Evolutionary conservation across 2,797 vertebrate genomes (phyloP).

Genomic region (Sphenopsis melanotis): DNA sequence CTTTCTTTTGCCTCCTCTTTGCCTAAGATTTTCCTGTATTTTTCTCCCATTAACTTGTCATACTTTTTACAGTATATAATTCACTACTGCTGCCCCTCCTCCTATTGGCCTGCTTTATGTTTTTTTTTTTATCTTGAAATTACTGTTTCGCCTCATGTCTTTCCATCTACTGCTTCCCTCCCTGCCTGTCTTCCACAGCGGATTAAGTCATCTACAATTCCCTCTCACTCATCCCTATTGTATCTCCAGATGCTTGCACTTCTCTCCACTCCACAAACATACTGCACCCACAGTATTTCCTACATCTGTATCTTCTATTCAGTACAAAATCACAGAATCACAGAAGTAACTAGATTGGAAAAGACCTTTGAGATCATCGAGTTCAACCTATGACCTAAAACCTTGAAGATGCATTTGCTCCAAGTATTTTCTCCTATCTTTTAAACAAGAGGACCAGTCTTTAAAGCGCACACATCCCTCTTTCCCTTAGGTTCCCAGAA

Average conservation of each 20-base stretch:
- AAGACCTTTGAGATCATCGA: rapidly evolving
- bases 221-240: not conserved
- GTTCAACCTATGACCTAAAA: not conserved
- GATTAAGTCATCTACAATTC: not conserved
- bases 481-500: not conserved
- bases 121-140: not conserved
- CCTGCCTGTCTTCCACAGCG: not conserved
- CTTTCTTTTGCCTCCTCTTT: not conserved
- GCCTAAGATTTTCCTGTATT: not conserved
- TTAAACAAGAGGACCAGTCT: not conserved
- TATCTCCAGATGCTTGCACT: not conserved
- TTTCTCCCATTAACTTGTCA: not conserved
- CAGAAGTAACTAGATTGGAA: not conserved
- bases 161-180: not conserved
- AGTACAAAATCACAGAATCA: not conserved
- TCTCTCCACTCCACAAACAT: not conserved
- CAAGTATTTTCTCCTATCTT: not conserved
- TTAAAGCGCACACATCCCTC: not conserved
- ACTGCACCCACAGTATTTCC: not conserved
- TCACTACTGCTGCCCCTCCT: not conserved
- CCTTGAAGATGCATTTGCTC: not conserved
- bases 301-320: not conserved
- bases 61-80: constrained; percentile 1
- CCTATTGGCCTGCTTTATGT: not conserved
- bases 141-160: not conserved